These are phyloP conservation scores for Arnoldichthys spilopterus DNA, from an alignment of 2,797 vertebrate species.

Conservation along the genomic window DNA sequence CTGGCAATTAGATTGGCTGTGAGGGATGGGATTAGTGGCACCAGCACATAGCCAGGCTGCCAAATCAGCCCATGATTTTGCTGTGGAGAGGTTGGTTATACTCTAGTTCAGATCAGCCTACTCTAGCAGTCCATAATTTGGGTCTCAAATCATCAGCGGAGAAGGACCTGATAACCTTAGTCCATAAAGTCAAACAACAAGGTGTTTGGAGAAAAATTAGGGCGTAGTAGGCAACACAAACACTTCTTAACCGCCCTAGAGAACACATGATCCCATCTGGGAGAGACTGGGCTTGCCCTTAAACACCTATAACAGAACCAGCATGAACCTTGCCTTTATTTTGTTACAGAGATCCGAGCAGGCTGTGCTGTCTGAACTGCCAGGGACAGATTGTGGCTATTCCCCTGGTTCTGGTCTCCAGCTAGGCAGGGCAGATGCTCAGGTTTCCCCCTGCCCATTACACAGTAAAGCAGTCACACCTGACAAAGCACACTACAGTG, in stretches of 20 bases:
- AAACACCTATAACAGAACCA: conserved; percentile 5
- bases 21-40: conserved; percentile 11
- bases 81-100: conserved; percentile 15
- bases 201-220: not conserved
- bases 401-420: conserved; percentile 15
- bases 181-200: not conserved
- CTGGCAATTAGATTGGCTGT: conserved; percentile 33
- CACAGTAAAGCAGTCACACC: conserved; percentile 34
- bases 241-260: not conserved
- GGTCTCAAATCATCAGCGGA: not conserved
- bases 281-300: conserved; percentile 19
- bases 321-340: conserved; percentile 13
- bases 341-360: conserved; percentile 1
- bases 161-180: not conserved
- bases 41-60: conserved; percentile 28
- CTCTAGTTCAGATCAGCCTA: not conserved
- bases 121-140: not conserved
- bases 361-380: conserved; percentile 4
- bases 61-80: conserved; percentile 49
- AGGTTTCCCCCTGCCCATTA: conserved; percentile 29
- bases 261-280: not conserved
- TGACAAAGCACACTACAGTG: conserved; percentile 19
- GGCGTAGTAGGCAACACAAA: not conserved
- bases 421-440: conserved; percentile 37
- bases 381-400: conserved; percentile 2